Percentiles rank a stretch among this genome's conserved stretches.
phyloP scores from a whole-genome alignment of 2,888 invertebrate genomes.

The Rhodophaea formosa region DNA sequence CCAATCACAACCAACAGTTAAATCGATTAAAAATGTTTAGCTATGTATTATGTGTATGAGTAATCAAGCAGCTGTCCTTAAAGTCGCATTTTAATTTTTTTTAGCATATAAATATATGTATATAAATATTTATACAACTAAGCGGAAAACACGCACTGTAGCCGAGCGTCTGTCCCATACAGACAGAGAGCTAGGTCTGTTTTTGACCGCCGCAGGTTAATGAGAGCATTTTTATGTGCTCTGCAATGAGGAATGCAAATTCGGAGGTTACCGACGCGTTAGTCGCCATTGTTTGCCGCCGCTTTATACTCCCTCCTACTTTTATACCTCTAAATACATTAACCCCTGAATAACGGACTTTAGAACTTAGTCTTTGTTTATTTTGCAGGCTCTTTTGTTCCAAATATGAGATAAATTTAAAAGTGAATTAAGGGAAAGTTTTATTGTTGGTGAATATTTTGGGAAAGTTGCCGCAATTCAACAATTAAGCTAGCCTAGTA shows the following conservation, averaged over 20 bases:
- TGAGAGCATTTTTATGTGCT: conserved; percentile 78
- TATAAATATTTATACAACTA: too few species aligned
- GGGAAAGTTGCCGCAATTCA: neutral
- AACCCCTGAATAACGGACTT: conserved; percentile 56
- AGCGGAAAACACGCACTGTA: conserved; percentile 30
- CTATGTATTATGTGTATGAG: too few species aligned
- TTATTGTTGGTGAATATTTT: neutral
- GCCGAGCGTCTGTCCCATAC: conserved; percentile 29
- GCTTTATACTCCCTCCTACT: conserved; percentile 58
- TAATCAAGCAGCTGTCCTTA: too few species aligned
- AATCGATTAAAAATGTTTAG: too few species aligned
- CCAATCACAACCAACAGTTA: too few species aligned
- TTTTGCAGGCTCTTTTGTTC: conserved; percentile 20
- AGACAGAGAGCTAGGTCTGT: conserved; percentile 44
- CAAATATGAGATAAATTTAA: conserved; percentile 6
- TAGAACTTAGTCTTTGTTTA: conserved; percentile 59
- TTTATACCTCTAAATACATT: conserved; percentile 70
- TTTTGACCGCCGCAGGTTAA: conserved; percentile 74
- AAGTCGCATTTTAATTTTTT: too few species aligned
- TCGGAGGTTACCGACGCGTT: conserved; percentile 67
- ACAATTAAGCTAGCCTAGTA: too few species aligned
- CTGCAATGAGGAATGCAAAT: conserved; percentile 80
- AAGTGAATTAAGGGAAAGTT: neutral
- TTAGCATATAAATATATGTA: too few species aligned
- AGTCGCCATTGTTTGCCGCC: conserved; percentile 69